Conservation (phyloP, 1,140 invertebrate species). For the Heterodera schachtii region DNA sequence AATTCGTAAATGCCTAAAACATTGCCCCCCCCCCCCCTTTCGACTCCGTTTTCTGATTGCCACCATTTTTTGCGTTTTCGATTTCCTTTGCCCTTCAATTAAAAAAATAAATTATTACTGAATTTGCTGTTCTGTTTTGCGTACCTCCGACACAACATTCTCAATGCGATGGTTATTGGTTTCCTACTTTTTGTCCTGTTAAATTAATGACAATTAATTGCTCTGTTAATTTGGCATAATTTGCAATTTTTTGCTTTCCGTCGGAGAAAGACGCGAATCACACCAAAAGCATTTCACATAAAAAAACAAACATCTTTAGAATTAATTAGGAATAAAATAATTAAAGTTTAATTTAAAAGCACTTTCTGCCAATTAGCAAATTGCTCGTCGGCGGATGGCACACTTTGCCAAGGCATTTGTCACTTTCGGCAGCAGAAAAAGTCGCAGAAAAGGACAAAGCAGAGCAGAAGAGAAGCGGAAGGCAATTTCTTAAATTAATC, state of each 20-base stretch:
- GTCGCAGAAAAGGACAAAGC: too few relatives aligned
- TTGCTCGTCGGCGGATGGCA: conserved; percentile 98
- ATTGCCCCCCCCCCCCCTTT: conserved; percentile 37
- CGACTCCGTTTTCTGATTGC: conserved; percentile 86
- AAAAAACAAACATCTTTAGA: not conserved
- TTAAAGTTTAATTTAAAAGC: conserved; percentile 72
- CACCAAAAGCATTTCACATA: conserved; percentile 85
- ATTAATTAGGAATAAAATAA: too few relatives aligned
- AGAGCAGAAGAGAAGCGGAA: too few relatives aligned
- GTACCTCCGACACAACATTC: conserved; percentile 80
- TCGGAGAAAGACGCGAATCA: conserved; percentile 74
- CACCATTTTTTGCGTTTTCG: conserved; percentile 78
- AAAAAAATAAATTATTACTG: not conserved
- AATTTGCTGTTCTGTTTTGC: conserved; percentile 47
- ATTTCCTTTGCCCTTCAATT: conserved; percentile 67
- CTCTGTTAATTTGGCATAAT: not conserved
- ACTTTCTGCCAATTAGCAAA: conserved; percentile 88
- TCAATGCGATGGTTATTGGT: conserved; percentile 77
- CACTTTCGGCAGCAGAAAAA: conserved; percentile 18
- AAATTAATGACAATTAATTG: not conserved
- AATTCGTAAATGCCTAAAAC: not conserved
- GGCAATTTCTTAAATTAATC: too few relatives aligned
- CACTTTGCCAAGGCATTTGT: conserved; percentile 55
- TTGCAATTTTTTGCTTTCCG: conserved; percentile 48
- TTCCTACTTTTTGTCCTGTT: not conserved